A percentile compares a stretch with the other conserved stretches of the same genome.
These are phyloP conservation scores for Calliopsis andreniformis DNA, from an alignment of 1,140 invertebrate species.

Conservation along the genomic window DNA sequence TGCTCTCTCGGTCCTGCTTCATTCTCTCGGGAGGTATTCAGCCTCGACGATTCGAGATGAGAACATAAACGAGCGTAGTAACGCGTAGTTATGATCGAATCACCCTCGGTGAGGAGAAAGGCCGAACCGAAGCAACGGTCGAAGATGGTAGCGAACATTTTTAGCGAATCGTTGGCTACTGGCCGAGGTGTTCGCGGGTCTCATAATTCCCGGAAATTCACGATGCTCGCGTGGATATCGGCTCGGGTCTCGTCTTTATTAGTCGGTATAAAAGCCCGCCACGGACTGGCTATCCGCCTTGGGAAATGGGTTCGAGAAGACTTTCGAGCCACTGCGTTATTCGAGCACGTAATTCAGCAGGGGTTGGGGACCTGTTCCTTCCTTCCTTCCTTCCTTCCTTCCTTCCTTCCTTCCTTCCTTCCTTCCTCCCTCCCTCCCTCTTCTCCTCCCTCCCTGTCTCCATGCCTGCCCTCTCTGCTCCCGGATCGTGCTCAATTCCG, in stretches of 20 bases:
- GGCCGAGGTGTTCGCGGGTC: conserved; percentile 8
- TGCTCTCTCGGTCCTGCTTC: background rate
- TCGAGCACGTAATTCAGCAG: conserved; percentile 34
- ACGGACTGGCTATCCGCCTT: conserved; percentile 23
- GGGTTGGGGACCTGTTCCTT: conserved; percentile 2
- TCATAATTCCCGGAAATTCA: conserved; percentile 39
- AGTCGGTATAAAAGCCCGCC: conserved; percentile 40
- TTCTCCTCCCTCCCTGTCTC: background rate
- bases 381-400: conserved; percentile 15
- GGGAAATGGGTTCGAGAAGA: background rate
- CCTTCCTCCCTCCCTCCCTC: background rate
- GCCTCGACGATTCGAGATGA: conserved; percentile 44
- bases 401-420: background rate
- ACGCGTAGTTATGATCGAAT: conserved; percentile 41
- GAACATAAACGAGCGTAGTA: conserved; percentile 51
- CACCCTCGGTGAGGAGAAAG: conserved; percentile 1
- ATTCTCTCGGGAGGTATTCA: conserved; percentile 41
- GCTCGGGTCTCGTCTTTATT: conserved; percentile 43
- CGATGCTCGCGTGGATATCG: conserved; percentile 40
- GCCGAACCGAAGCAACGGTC: background rate
- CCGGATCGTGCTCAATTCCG: background rate
- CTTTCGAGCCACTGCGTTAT: conserved; percentile 13
- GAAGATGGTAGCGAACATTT: conserved; percentile 19
- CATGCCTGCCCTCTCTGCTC: background rate
- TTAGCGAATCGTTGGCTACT: background rate